These are phyloP conservation scores for Stegodyphus mimosarum DNA, from an alignment of 1,140 invertebrate species.

Conservation along the genomic window DNA sequence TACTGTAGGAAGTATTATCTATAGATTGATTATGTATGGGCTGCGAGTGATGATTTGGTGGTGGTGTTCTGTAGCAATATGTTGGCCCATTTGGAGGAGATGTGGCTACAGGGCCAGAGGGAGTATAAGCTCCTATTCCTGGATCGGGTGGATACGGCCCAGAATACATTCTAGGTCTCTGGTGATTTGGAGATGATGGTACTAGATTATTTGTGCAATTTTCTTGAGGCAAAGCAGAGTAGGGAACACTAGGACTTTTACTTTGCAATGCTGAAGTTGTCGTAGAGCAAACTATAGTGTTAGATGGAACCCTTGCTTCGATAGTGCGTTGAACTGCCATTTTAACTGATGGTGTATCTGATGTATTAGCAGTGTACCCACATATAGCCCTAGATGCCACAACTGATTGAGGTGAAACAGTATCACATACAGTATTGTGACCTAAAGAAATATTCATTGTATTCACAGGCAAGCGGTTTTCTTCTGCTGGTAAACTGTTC, in stretches of 20 bases:
- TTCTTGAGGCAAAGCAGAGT: conserved; percentile 23
- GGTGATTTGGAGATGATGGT: conserved; percentile 20
- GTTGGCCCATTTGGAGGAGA: conserved; percentile 43
- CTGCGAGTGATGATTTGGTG: conserved; percentile 36
- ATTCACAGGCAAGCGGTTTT: conserved; percentile 19
- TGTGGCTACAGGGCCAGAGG: conserved; percentile 20
- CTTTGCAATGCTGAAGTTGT: conserved; percentile 10
- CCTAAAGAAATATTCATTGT: conserved; percentile 22
- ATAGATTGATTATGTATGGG: conserved; percentile 1
- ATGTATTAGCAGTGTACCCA: not conserved
- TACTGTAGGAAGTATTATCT: conserved; percentile 19
- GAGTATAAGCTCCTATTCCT: conserved; percentile 51
- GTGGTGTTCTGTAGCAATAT: conserved; percentile 50
- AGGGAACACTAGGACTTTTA: conserved; percentile 32
- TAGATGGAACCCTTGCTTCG: not conserved
- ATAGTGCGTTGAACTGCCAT: not conserved
- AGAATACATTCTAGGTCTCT: conserved; percentile 27
- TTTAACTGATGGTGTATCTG: not conserved
- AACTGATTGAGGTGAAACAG: conserved; percentile 5
- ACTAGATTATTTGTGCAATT: conserved; percentile 5
- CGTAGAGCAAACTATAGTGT: conserved; percentile 5
- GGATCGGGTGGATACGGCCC: conserved; percentile 53
- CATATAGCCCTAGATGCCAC: conserved; percentile 19
- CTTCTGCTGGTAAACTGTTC: not conserved
- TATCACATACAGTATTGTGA: conserved; percentile 47